Percentiles rank a stretch among this genome's conserved stretches.
These are phyloP conservation scores for Lycaon pictus DNA, from an alignment of 2,113 vertebrate genomes.

Conservation along the genomic window DNA sequence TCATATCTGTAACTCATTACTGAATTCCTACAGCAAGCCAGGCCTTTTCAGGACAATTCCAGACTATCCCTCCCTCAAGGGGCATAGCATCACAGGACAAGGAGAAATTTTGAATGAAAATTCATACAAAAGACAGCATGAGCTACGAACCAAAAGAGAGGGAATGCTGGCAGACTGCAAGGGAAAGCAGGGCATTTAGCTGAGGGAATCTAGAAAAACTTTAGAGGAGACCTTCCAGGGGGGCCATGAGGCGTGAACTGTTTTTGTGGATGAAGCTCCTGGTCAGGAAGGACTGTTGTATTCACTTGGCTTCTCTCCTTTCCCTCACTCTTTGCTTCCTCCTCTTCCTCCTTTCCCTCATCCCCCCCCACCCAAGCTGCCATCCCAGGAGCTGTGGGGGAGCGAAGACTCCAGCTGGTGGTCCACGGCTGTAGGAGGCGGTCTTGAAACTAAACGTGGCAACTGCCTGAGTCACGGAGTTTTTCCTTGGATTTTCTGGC, in stretches of 20 bases:
- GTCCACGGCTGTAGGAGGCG: background rate
- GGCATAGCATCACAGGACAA: background rate
- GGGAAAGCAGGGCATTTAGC: no score
- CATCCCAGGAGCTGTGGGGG: no score
- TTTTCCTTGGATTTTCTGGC: background rate
- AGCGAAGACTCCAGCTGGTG: no score
- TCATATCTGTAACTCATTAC: background rate
- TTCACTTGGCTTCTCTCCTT: background rate
- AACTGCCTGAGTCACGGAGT: background rate
- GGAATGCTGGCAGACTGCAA: background rate
- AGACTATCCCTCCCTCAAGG: background rate
- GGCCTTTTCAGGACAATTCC: slow-evolving; percentile 1
- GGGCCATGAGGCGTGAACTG: background rate
- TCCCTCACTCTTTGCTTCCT: background rate
- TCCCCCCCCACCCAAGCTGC: no score
- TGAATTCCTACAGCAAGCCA: background rate
- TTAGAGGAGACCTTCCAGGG: background rate
- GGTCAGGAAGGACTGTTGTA: background rate
- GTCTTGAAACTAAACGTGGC: background rate
- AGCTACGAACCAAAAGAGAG: background rate
- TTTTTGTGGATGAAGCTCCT: background rate
- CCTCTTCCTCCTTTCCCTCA: background rate
- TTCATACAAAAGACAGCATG: background rate
- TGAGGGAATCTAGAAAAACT: background rate
- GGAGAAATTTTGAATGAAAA: background rate